Percentiles rank a stretch among this genome's conserved stretches.
phyloP scores from a whole-genome alignment of 2,888 invertebrate species.

The Conistra vaccinii region DNA sequence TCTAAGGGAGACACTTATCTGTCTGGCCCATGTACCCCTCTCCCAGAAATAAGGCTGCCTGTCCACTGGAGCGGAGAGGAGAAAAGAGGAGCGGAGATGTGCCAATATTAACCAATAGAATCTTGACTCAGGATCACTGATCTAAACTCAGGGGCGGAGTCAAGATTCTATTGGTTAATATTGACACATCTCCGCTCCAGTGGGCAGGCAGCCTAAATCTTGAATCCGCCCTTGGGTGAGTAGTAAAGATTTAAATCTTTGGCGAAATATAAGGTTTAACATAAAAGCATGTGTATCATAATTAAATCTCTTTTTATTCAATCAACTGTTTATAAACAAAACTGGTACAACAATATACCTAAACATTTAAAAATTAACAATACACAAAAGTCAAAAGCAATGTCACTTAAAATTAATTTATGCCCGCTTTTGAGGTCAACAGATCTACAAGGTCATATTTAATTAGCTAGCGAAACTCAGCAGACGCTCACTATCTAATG shows the following conservation, averaged over 20 bases:
- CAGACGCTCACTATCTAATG: neutral
- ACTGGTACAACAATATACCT: slow-evolving; percentile 25
- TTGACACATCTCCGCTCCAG: no score
- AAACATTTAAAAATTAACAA: slow-evolving; percentile 28
- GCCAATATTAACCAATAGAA: no score
- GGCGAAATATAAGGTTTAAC: neutral
- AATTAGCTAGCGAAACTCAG: neutral
- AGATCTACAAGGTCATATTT: neutral
- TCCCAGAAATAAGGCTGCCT: no score
- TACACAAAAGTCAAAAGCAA: slow-evolving; percentile 14
- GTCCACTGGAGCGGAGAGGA: no score
- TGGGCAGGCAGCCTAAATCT: no score
- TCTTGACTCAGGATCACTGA: no score
- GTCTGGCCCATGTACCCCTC: no score
- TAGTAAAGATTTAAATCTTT: neutral
- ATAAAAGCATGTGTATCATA: slow-evolving; percentile 6
- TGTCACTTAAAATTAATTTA: neutral
- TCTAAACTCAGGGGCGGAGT: no score
- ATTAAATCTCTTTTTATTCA: slow-evolving; percentile 36
- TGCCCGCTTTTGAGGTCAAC: neutral
- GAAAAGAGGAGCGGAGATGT: no score
- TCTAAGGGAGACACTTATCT: no score
- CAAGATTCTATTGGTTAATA: no score
- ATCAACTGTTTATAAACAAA: slow-evolving; percentile 42
- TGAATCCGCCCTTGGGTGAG: no score